Evolutionary conservation across 1,140 invertebrate genomes (phyloP).

Genomic region (Pomacea maculata): DNA sequence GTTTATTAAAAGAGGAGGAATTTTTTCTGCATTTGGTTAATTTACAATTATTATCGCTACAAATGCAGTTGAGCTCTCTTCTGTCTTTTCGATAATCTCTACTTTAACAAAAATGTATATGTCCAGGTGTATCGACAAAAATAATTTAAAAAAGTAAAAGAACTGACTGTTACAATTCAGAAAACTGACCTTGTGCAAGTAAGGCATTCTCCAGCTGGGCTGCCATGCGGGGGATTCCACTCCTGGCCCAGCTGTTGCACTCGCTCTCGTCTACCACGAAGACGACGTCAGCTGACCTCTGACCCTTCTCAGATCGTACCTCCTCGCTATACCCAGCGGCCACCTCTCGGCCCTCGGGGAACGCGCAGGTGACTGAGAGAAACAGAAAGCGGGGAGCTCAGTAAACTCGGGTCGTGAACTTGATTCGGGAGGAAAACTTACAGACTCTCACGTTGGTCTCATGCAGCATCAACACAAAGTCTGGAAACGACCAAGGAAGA

Average conservation of each 20-base stretch:
- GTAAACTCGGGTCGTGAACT: too few species aligned
- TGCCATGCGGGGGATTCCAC: slow-evolving; percentile 63
- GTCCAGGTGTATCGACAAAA: background rate
- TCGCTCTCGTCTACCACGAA: slow-evolving; percentile 87
- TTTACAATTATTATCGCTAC: too few species aligned
- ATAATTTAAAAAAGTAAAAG: background rate
- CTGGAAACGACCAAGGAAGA: too few species aligned
- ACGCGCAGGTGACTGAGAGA: slow-evolving; percentile 9
- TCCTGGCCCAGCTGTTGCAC: slow-evolving; percentile 75
- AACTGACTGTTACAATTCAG: background rate
- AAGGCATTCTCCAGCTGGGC: slow-evolving; percentile 61
- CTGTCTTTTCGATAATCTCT: background rate
- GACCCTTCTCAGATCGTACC: background rate
- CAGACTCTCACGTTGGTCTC: too few species aligned
- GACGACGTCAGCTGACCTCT: slow-evolving; percentile 79
- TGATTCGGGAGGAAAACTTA: too few species aligned
- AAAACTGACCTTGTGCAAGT: slow-evolving; percentile 45
- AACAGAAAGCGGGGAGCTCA: background rate
- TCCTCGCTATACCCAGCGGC: background rate
- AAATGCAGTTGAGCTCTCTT: too few species aligned
- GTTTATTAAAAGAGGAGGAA: too few species aligned
- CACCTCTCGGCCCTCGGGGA: background rate
- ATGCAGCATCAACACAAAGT: too few species aligned
- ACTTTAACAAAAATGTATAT: background rate
- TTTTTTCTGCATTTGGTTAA: too few species aligned